Percentiles rank a stretch among this genome's conserved stretches.
Evolutionary conservation across 2,888 invertebrate genomes (phyloP).

Genomic region (Phyllotreta cruciferae): DNA sequence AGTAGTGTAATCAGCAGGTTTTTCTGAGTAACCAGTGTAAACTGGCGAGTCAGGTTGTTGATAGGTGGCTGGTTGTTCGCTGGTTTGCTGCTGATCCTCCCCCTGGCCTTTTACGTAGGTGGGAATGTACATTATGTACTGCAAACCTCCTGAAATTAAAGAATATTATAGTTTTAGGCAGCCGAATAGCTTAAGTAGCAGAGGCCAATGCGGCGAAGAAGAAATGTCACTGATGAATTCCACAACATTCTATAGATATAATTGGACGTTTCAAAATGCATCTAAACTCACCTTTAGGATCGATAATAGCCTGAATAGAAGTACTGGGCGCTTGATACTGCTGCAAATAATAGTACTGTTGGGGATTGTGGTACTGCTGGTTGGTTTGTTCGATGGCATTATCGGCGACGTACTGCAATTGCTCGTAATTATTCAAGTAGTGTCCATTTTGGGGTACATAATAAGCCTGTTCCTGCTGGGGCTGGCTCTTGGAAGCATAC

Average conservation of each 20-base stretch:
- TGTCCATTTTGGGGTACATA: slow-evolving; percentile 41
- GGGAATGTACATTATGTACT: slow-evolving; percentile 55
- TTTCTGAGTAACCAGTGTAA: slow-evolving; percentile 11
- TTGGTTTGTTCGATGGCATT: slow-evolving; percentile 46
- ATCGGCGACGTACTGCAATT: slow-evolving; percentile 52
- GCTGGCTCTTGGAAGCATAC: neutral
- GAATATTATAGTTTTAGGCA: too few relatives aligned
- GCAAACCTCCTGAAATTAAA: slow-evolving; percentile 43
- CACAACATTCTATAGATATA: too few relatives aligned
- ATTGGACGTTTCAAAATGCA: too few relatives aligned
- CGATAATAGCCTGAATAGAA: slow-evolving; percentile 53
- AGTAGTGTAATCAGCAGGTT: slow-evolving; percentile 10
- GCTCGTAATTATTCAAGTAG: slow-evolving; percentile 49
- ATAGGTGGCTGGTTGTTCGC: slow-evolving; percentile 38
- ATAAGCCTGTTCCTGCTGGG: slow-evolving; percentile 32
- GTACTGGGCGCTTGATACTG: slow-evolving; percentile 52
- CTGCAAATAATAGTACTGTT: slow-evolving; percentile 54
- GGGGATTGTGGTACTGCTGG: slow-evolving; percentile 43
- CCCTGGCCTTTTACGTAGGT: slow-evolving; percentile 38
- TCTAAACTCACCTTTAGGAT: slow-evolving; percentile 52
- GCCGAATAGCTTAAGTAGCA: neutral
- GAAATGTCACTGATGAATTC: neutral
- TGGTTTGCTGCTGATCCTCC: slow-evolving; percentile 44
- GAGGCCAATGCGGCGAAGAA: neutral
- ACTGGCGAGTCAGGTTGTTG: slow-evolving; percentile 15